Percentiles rank a stretch among this genome's conserved stretches.
These are phyloP conservation scores for Gastrophysa polygoni DNA, from an alignment of 2,888 invertebrate species.

Conservation along the genomic window DNA sequence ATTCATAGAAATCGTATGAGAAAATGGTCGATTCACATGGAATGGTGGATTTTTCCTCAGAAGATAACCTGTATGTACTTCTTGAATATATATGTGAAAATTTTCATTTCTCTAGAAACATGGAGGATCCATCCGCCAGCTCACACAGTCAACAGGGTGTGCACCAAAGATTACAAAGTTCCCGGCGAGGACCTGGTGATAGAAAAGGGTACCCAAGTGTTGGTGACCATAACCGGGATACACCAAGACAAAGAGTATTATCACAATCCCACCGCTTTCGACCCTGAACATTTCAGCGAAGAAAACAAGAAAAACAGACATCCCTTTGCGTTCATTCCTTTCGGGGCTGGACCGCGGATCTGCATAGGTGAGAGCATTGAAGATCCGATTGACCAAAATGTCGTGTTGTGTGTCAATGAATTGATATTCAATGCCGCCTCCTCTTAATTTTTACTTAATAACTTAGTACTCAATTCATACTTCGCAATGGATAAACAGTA, in stretches of 20 bases:
- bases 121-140: constrained; percentile 52
- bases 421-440: no score
- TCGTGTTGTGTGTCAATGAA: no score
- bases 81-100: no score
- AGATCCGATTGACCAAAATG: no score
- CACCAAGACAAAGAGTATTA: constrained; percentile 44
- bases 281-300: constrained; percentile 43
- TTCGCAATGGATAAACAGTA: no score
- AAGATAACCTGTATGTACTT: no score
- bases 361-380: constrained; percentile 50
- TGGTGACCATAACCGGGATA: constrained; percentile 45
- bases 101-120: constrained; percentile 49
- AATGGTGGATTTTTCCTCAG: no score
- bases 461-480: no score
- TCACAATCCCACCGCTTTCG: constrained; percentile 42
- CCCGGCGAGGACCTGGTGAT: constrained; percentile 48
- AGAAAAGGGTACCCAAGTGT: constrained; percentile 49
- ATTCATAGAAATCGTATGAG: no score
- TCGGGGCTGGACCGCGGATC: constrained; percentile 53
- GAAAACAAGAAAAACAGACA: constrained; percentile 37
- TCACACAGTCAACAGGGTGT: constrained; percentile 35
- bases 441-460: no score
- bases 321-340: constrained; percentile 46
- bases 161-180: constrained; percentile 44
- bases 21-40: no score